Evolutionary conservation across 2,888 invertebrate species (phyloP).

Genomic region (Tineola bisselliella): DNA sequence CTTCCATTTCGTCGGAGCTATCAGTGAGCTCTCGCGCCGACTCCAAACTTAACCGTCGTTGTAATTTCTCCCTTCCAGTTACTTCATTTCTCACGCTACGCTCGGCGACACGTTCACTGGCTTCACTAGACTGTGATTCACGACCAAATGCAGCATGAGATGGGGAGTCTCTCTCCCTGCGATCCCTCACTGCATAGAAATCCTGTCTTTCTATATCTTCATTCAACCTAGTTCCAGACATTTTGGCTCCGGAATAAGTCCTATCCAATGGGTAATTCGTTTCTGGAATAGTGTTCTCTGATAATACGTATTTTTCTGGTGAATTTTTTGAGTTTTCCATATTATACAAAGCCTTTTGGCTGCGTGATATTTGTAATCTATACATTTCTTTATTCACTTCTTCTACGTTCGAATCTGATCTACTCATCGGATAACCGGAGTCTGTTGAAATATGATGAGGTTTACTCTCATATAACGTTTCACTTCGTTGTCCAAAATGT

Average conservation of each 20-base stretch:
- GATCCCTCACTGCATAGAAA: constrained; percentile 41
- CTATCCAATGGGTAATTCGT: constrained; percentile 59
- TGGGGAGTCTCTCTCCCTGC: constrained; percentile 36
- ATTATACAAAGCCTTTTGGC: constrained; percentile 59
- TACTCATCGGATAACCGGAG: constrained; percentile 55
- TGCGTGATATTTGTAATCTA: constrained; percentile 57
- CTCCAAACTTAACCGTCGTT: constrained; percentile 75
- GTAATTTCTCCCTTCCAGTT: constrained; percentile 50
- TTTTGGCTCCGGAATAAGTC: constrained; percentile 54
- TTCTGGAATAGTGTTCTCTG: constrained; percentile 48
- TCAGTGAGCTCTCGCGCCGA: constrained; percentile 78
- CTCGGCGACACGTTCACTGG: constrained; percentile 43
- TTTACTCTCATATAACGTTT: constrained; percentile 55
- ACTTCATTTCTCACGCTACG: constrained; percentile 32
- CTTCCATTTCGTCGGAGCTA: constrained; percentile 74
- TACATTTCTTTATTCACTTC: constrained; percentile 66
- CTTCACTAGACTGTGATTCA: constrained; percentile 49
- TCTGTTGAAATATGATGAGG: constrained; percentile 59
- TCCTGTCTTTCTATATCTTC: constrained; percentile 57
- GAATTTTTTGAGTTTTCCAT: constrained; percentile 55
- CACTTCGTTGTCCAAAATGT: constrained; percentile 60
- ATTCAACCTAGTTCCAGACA: constrained; percentile 54
- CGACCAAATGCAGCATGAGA: constrained; percentile 38
- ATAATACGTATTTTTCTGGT: constrained; percentile 46
- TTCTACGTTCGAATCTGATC: constrained; percentile 62